Conservation (phyloP, 1,140 invertebrate species). For the Geopemphigus sp. region DNA sequence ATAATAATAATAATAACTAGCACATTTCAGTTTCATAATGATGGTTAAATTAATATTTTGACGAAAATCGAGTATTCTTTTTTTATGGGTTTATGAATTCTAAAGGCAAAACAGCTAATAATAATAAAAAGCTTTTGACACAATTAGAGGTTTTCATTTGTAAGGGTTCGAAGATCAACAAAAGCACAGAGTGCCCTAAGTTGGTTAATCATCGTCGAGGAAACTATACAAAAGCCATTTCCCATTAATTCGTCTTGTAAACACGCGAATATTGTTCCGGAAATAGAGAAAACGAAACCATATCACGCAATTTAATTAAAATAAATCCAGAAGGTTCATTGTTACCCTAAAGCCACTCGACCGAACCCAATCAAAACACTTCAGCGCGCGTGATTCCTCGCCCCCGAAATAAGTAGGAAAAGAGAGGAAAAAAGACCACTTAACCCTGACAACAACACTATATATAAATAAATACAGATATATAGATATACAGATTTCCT, state of each 20-base stretch:
- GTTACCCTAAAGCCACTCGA: conserved; percentile 48
- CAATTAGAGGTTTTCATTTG: conserved; percentile 48
- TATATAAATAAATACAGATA: neutral
- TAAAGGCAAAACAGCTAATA: conserved; percentile 41
- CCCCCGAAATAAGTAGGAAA: conserved; percentile 28
- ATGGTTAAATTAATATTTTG: conserved; percentile 34
- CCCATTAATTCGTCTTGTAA: conserved; percentile 49
- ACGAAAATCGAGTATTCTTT: conserved; percentile 14
- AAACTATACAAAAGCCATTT: conserved; percentile 47
- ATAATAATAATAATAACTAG: neutral
- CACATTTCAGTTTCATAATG: neutral
- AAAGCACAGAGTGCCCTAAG: conserved; percentile 48
- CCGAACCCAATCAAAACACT: conserved; percentile 50
- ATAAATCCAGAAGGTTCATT: conserved; percentile 49
- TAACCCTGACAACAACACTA: conserved; percentile 28
- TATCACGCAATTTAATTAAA: conserved; percentile 49
- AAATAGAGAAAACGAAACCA: conserved; percentile 50
- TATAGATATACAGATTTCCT: conserved; percentile 9
- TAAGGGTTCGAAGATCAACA: conserved; percentile 49
- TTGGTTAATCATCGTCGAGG: conserved; percentile 46
- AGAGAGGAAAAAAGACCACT: conserved; percentile 20
- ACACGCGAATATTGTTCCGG: conserved; percentile 48
- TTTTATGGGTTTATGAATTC: conserved; percentile 48
- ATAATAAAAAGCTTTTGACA: conserved; percentile 50
- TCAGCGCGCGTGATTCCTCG: conserved; percentile 15